phyloP scores from a whole-genome alignment of 2,797 vertebrate genomes.

The Eospalax fontanierii region DNA sequence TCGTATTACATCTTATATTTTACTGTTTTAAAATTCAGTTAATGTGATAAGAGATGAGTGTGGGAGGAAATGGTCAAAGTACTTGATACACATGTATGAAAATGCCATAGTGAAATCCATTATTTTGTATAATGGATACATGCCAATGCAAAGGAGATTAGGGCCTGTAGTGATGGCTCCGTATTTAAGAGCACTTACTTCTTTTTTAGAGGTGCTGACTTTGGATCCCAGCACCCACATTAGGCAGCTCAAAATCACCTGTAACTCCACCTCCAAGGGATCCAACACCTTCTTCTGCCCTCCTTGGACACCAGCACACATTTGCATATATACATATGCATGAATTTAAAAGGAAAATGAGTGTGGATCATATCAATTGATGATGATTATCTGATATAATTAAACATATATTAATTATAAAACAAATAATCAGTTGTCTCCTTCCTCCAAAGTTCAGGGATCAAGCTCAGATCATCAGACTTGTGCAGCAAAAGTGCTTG shows the following conservation, averaged over 20 bases:
- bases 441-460: accelerated
- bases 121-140: background rate
- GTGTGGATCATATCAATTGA: background rate
- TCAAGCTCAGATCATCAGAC: background rate
- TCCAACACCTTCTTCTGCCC: too few species aligned
- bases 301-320: too few species aligned
- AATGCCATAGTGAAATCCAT: background rate
- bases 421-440: background rate
- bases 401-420: conserved; percentile 4
- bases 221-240: too few species aligned
- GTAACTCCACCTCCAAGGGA: too few species aligned
- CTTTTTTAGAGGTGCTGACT: too few species aligned
- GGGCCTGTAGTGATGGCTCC: too few species aligned
- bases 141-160: too few species aligned
- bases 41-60: background rate
- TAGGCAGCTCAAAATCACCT: too few species aligned
- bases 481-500: background rate
- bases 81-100: background rate
- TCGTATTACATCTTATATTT: conserved; percentile 36
- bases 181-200: too few species aligned
- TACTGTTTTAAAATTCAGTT: conserved; percentile 23
- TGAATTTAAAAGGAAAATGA: background rate
- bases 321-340: too few species aligned
- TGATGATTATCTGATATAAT: background rate
- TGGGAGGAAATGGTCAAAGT: background rate